Percentiles rank a stretch among this genome's conserved stretches.
Evolutionary conservation across 2,888 invertebrate species (phyloP).

Genomic region (Chirona hameri): DNA sequence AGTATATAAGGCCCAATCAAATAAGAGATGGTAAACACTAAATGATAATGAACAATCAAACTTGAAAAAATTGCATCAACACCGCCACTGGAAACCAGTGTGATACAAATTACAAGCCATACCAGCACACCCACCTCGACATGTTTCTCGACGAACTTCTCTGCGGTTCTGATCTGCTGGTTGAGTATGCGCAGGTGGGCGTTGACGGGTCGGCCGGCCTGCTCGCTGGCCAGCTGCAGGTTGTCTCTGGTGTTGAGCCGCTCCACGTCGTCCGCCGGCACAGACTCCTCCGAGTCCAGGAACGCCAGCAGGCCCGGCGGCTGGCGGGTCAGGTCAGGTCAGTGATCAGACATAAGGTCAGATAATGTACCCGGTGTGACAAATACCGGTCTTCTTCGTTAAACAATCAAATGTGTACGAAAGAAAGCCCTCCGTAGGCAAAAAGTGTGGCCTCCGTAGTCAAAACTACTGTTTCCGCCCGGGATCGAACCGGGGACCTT

Average conservation of each 20-base stretch:
- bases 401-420: no score
- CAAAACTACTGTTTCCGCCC: background rate
- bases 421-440: no score
- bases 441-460: no score
- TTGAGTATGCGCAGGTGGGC: background rate
- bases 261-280: constrained; percentile 59
- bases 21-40: no score
- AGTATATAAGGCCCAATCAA: no score
- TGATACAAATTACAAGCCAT: background rate
- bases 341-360: no score
- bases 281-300: constrained; percentile 79
- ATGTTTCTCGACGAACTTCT: constrained; percentile 75
- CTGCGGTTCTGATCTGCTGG: constrained; percentile 39
- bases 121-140: constrained; percentile 59
- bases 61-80: no score
- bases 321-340: constrained; percentile 51
- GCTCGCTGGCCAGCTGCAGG: constrained; percentile 77
- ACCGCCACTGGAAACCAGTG: no score
- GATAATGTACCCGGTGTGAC: no score
- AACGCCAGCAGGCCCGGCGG: constrained; percentile 87
- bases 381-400: no score
- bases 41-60: no score
- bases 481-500: no score
- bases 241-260: constrained; percentile 70
- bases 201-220: constrained; percentile 33